Evolutionary conservation across 92 coral and sea anemone genomes (phyloP), one percentile per base, ranked within the genome.

Genomic region (Parazoanthus atlanticus): DNA sequence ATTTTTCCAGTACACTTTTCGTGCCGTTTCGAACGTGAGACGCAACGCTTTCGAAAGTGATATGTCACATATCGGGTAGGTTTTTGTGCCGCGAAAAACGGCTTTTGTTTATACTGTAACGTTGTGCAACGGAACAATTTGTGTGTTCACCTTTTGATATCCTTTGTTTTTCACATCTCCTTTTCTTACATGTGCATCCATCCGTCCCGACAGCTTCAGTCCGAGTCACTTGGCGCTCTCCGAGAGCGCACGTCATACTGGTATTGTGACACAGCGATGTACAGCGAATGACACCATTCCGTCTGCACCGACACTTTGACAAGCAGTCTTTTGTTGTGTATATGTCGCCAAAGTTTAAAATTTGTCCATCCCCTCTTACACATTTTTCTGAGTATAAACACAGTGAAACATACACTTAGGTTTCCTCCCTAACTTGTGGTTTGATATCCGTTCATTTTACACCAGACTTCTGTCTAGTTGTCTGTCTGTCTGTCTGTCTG

Each of bases 261-360:
- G 82, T 33, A 21, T 54, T 66, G 74, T 89, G 91, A 88, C 98
- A 95, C 77, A 93, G 76, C 38, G 96, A 92, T 36, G 88, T 32
- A 56, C 98, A 95, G 34, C 90, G 90, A 30, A 85, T 56, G 46
- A 76, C 40, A 5, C 96, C 96, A 87, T 90, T 95, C 72, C 92
- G 84, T 74, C 90, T 88, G 80, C 98, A 95, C 16, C 93, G 92
- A 82, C 98, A 95, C 85, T 90, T 95, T 77, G 88, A 93, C 86
- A 25, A 88, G 86, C 98, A 95, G 89, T 92, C 89, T 56, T 84
- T 67, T 32, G 98, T 92, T 30, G 92, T 92, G 72, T 93, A 95
- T 23, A 89, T 61, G 36, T 93, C 90, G 34, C 94, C 94, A 34
- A 73, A 89, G 49, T 86, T 85, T 84, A 90, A 92, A 88, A 47